Base-by-base conservation (phyloP, 2,888 invertebrate species). In the Clistopyga incitator region DNA sequence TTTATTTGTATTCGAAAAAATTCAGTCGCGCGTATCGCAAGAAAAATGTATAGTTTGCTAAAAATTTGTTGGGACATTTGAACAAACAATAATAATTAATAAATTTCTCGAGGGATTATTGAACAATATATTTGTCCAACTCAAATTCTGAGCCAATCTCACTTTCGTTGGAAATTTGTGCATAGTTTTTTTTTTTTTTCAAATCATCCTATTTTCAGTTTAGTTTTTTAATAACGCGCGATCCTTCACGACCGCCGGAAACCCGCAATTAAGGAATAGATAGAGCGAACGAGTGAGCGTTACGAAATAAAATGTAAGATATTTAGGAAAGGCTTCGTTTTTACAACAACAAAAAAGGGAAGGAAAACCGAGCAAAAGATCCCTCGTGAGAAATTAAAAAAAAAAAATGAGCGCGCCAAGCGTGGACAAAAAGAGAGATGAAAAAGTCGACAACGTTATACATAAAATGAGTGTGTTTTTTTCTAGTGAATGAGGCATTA, bases 401-500 rank as follows among this genome's bases (percentile, higher is more conserved):
- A 54, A 23, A 67, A 70, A 74, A 72, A 54, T 29, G 74, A 68
- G 6, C 18, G 45, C 34, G 76, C 70, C 10, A 68, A 61, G 52
- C 18, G 61, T n/a, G 52, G 25, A 13, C 13, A 25, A 61, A 50
- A 34, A 38, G 47, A 59, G 2, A 78, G 45, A 25, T 50, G 25
- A 74, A 72, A 38, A 59, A 78, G 67, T 74, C 72, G 81, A 78
- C 52, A 68, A 77, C 77, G 72, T 67, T 67, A 76, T 65, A 54
- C 25, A 54, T 65, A 52, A 42, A 65, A 71, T 54, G 65, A 70
- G 75, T 75, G 68, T 72, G 71, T 84, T 64, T 64, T 77, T 81
- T 76, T 81, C 81, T 78, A 80, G 74, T 75, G 74, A 80, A 82
- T 61, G 77, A 80, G 78, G 67, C 77, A 59, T 72, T 65, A 80